Evolutionary conservation across 2,113 vertebrate species (phyloP), one percentile per base, ranked within the genome.

Genomic region (Raja brachyura): DNA sequence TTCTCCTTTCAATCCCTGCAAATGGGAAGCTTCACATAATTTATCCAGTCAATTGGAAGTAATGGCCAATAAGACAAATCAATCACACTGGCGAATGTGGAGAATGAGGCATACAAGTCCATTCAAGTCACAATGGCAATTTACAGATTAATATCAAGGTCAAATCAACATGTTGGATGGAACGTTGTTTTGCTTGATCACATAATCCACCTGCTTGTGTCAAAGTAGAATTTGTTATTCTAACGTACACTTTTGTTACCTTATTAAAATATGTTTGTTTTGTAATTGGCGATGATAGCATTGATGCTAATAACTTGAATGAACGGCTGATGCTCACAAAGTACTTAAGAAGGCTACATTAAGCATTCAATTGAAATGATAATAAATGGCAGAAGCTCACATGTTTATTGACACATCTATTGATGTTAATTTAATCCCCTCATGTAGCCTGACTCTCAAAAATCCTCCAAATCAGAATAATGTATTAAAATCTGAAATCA

Each of bases 371-470:
- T 70, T 54, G 33, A 92, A 92, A 92, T 92, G 39, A 54, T 92
- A 70, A 63, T 66, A 63, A 88, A 88, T 63, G 59, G 56, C 59
- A 31, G 6, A 54, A 48, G 90, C 90, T 28, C 9, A 7, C 66
- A 11, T 22, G 33, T 73, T 92, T 28, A 92, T 39, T 88, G 59
- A 63, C 61, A 88, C 28, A 61, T 68, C 18, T 20, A 90, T 73
- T 92, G 90, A 74, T 92, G 90, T 70, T 73, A 48, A 70, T 92
- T 70, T 4, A 92, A 13, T 68, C 11, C 22, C 90, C 33, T 92
- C 90, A 74, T 66, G 28, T 22, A 9, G 66, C 3, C 66, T 39
- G 20, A 9, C 66, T 73, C 90, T 73, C 68, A 66, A n/a, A 25
- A 73, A 33, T 28, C 39, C 66, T 73, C 66, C 33, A 8, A 48